Percentiles rank a stretch among this genome's conserved stretches.
Conservation (phyloP, 1,140 invertebrate genomes). For the Laupala kohalensis region DNA sequence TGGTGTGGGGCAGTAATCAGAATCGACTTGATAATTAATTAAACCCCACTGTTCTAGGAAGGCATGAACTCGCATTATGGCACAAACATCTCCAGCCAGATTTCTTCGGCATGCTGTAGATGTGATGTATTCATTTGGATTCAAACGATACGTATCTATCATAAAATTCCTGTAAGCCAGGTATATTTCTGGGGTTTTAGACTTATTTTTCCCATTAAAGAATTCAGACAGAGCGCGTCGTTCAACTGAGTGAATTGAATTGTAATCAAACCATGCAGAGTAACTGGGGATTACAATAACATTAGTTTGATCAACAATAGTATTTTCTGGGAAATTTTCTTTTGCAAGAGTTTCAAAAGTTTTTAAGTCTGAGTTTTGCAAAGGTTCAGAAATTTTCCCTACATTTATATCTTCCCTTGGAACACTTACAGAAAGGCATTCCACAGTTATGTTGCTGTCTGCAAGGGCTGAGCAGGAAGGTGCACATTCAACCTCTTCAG, state of each 20-base stretch:
- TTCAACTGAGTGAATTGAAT: constrained; percentile 92
- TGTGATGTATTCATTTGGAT: constrained; percentile 98
- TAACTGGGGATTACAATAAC: constrained; percentile 98
- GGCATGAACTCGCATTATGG: constrained; percentile 96
- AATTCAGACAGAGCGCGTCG: constrained; percentile 94
- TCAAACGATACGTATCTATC: constrained; percentile 97
- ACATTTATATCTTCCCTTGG: constrained; percentile 41
- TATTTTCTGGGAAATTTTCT: constrained; percentile 81
- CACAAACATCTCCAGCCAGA: constrained; percentile 96
- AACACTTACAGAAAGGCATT: constrained; percentile 55
- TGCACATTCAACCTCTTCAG: constrained; percentile 67
- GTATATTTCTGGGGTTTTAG: constrained; percentile 96
- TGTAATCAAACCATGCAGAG: constrained; percentile 99
- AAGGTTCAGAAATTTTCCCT: background rate
- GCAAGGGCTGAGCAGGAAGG: constrained; percentile 36
- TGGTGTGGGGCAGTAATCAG: constrained; percentile 85
- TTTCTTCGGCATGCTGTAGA: constrained; percentile 95
- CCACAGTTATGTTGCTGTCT: constrained; percentile 52
- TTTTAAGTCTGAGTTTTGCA: background rate
- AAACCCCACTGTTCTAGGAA: constrained; percentile 99
- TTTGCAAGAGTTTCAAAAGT: constrained; percentile 37
- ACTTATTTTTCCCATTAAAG: constrained; percentile 97
- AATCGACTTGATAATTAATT: constrained; percentile 94
- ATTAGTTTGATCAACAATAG: constrained; percentile 96
- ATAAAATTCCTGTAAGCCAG: constrained; percentile 98